A percentile compares a stretch with the other conserved stretches of the same genome.
phyloP scores from a whole-genome alignment of 1,140 invertebrate genomes.

The Leptopilina boulardi region DNA sequence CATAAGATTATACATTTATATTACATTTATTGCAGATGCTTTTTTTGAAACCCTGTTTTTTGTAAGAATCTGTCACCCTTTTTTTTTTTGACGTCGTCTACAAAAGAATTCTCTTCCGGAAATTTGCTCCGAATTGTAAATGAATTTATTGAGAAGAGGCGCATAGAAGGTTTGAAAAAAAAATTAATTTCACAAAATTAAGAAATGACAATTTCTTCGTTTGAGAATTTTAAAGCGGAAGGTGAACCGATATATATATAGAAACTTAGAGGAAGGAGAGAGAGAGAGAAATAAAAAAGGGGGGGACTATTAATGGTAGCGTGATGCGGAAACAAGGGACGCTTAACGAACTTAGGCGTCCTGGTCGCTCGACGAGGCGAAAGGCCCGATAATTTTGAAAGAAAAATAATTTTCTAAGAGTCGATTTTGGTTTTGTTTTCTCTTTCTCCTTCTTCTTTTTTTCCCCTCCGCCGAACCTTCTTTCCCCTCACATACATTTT shows the following conservation, averaged over 20 bases:
- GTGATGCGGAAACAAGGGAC: constrained; percentile 67
- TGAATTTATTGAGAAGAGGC: constrained; percentile 35
- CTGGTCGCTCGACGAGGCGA: constrained; percentile 58
- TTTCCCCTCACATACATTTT: not conserved
- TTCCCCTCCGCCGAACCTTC: not conserved
- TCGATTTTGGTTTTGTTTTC: constrained; percentile 49
- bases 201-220: constrained; percentile 40
- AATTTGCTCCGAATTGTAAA: not conserved
- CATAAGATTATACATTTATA: constrained; percentile 71
- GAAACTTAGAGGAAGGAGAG: constrained; percentile 44
- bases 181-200: constrained; percentile 16
- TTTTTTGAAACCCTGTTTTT: constrained; percentile 63
- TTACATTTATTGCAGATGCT: constrained; percentile 70
- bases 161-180: constrained; percentile 41
- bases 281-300: not conserved
- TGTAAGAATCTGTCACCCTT: constrained; percentile 50
- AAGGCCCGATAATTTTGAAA: constrained; percentile 71
- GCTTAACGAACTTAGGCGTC: constrained; percentile 71
- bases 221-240: constrained; percentile 36
- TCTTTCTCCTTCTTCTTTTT: not conserved
- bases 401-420: constrained; percentile 73
- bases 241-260: constrained; percentile 48
- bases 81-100: constrained; percentile 37
- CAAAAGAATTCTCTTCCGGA: not conserved
- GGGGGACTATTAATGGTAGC: constrained; percentile 55